These are phyloP conservation scores for Cecidostiba fungosa DNA, from an alignment of 2,888 invertebrate species.

Conservation along the genomic window DNA sequence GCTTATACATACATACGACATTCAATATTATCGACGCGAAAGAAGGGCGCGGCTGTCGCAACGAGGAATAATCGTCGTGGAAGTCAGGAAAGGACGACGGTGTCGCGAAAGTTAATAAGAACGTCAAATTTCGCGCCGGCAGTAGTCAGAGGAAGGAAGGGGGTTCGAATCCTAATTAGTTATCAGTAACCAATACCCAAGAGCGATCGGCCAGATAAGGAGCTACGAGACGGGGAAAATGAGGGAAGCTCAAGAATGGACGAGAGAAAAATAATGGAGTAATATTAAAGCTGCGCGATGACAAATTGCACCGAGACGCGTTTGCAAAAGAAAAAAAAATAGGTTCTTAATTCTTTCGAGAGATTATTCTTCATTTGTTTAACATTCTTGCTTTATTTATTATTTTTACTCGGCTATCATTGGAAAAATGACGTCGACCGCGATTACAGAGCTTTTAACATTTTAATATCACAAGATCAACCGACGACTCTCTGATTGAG, in stretches of 20 bases:
- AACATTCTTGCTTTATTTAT: too few species aligned
- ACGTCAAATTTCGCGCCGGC: conserved; percentile 69
- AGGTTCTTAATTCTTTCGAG: conserved; percentile 66
- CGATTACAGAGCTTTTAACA: background rate
- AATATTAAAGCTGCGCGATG: conserved; percentile 44
- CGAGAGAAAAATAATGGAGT: conserved; percentile 46
- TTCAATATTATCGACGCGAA: conserved; percentile 39
- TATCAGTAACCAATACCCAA: conserved; percentile 67
- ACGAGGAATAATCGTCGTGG: background rate
- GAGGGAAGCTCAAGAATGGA: conserved; percentile 44
- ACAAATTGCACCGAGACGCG: conserved; percentile 12
- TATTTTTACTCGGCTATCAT: too few species aligned
- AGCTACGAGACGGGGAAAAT: conserved; percentile 6
- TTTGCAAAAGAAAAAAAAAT: background rate
- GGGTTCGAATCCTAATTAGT: conserved; percentile 68
- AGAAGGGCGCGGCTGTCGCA: background rate
- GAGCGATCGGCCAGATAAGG: conserved; percentile 54
- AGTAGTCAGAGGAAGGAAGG: conserved; percentile 6
- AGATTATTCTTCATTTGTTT: conserved; percentile 1
- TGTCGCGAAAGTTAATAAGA: conserved; percentile 68
- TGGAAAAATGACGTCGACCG: too few species aligned
- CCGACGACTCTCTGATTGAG: background rate
- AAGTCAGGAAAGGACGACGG: conserved; percentile 8
- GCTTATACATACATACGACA: background rate
- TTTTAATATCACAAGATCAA: background rate